Evolutionary conservation across 2,888 invertebrate genomes (phyloP).

Genomic region (Nephrotoma flavescens): DNA sequence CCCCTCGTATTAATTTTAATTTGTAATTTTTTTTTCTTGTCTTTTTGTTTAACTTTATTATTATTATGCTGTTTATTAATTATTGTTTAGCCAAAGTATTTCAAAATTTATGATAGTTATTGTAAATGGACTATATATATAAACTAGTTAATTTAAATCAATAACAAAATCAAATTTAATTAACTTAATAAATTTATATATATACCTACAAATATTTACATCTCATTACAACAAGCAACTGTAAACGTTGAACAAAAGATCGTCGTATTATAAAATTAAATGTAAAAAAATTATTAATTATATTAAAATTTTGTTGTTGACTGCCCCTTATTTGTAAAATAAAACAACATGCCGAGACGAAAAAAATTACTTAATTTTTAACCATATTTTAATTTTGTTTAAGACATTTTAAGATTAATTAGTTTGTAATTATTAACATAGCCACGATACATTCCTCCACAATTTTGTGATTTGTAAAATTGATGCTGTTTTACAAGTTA

Average conservation of each 20-base stretch:
- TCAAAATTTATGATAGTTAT: background rate
- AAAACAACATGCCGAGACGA: background rate
- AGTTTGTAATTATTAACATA: background rate
- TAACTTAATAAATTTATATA: background rate
- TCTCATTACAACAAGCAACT: background rate
- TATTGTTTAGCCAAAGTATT: background rate
- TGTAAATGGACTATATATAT: background rate
- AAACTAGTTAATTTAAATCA: background rate
- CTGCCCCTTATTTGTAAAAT: background rate
- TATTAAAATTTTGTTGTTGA: background rate
- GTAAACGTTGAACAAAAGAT: background rate
- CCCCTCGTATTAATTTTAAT: background rate
- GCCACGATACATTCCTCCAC: background rate
- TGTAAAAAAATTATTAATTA: background rate
- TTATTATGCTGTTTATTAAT: background rate
- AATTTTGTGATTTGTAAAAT: background rate
- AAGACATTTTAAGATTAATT: background rate
- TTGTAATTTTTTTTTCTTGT: background rate
- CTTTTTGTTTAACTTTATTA: background rate
- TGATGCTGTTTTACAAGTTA: background rate
- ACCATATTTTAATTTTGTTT: background rate
- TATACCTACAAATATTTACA: background rate
- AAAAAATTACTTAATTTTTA: background rate
- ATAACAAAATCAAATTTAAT: background rate
- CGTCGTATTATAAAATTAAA: background rate